phyloP scores from a whole-genome alignment of 2,888 invertebrate genomes.

The Choristoneura rosaceana region DNA sequence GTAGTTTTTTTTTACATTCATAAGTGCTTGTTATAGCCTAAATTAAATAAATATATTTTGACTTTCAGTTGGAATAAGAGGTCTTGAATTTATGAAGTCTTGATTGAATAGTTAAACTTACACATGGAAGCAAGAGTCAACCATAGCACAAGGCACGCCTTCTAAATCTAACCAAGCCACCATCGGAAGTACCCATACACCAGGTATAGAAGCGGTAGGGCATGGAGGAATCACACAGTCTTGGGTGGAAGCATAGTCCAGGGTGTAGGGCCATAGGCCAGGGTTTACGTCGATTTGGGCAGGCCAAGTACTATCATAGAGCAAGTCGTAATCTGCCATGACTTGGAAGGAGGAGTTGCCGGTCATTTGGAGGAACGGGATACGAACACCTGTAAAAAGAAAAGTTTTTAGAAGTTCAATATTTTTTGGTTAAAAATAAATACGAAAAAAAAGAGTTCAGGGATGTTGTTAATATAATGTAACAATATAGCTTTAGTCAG shows the following conservation, averaged over 20 bases:
- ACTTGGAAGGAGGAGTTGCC: constrained; percentile 80
- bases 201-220: constrained; percentile 75
- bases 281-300: constrained; percentile 59
- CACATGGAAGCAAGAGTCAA: constrained; percentile 72
- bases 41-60: too few relatives aligned
- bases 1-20: too few relatives aligned
- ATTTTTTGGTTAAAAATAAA: background rate
- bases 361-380: constrained; percentile 72
- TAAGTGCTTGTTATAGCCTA: too few relatives aligned
- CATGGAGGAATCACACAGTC: constrained; percentile 77
- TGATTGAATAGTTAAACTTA: constrained; percentile 47
- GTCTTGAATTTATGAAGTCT: too few relatives aligned
- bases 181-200: constrained; percentile 86
- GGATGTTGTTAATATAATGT: too few relatives aligned
- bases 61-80: too few relatives aligned
- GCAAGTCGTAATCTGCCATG: constrained; percentile 67
- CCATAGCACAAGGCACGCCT: constrained; percentile 74
- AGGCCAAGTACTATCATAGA: constrained; percentile 85
- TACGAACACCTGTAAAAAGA: constrained; percentile 53
- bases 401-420: background rate
- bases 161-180: constrained; percentile 69
- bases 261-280: constrained; percentile 85
- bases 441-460: too few relatives aligned
- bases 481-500: too few relatives aligned
- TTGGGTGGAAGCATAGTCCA: constrained; percentile 79